phyloP scores from a whole-genome alignment of 2,888 invertebrate species.

The Luffia ferchaultella region DNA sequence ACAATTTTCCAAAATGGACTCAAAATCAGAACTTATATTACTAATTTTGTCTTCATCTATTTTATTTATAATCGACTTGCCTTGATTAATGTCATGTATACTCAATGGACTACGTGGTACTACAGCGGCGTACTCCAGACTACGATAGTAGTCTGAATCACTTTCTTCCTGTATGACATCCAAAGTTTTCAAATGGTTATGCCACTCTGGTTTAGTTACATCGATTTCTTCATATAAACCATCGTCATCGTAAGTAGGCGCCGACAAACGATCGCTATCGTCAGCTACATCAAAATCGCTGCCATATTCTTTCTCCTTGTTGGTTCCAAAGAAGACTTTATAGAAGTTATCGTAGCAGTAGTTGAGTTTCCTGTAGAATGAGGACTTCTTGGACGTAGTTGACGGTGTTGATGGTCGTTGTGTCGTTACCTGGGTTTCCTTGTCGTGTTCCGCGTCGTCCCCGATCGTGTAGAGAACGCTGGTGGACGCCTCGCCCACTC shows the following conservation, averaged over 20 bases:
- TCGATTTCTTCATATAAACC: constrained; percentile 20
- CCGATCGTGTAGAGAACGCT: constrained; percentile 93
- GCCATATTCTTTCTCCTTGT: constrained; percentile 31
- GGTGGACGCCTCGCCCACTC: constrained; percentile 96
- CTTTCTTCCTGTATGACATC: constrained; percentile 58
- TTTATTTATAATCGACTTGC: constrained; percentile 4
- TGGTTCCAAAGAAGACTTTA: constrained; percentile 44
- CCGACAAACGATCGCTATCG: constrained; percentile 13
- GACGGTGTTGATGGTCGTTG: constrained; percentile 11
- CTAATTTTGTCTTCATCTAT: constrained; percentile 15
- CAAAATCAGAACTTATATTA: constrained; percentile 21
- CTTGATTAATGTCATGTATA: constrained; percentile 22
- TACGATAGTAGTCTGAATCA: constrained; percentile 56
- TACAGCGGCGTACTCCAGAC: constrained; percentile 39
- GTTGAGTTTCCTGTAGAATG: constrained; percentile 50
- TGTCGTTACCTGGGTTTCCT: constrained; percentile 73
- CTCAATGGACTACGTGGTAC: constrained; percentile 18
- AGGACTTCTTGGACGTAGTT: constrained; percentile 34
- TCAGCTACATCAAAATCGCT: constrained; percentile 26
- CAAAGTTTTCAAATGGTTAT: constrained; percentile 31
- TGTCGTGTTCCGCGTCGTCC: constrained; percentile 86
- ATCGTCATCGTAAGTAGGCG: constrained; percentile 19
- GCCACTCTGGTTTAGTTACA: constrained; percentile 25
- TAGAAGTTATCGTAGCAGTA: constrained; percentile 60
- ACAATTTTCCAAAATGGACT: constrained; percentile 35